Evolutionary conservation across 53 echinoderm and acorn worm species (phyloP), one percentile per base, ranked within the genome.

Genomic region (Apostichopus leukothele): DNA sequence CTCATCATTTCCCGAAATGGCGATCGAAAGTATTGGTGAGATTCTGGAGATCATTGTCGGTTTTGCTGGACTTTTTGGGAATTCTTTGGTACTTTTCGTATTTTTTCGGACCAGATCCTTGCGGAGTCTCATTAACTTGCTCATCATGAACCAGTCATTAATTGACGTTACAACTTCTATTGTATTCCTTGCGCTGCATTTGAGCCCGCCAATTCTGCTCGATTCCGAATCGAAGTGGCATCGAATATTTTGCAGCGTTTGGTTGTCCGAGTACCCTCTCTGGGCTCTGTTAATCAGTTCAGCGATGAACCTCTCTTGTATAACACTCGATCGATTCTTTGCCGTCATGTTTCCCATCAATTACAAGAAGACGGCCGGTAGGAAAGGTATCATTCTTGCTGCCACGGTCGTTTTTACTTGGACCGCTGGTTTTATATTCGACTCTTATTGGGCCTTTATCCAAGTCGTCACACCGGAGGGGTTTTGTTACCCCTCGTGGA

Each of bases 111-210:
- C 86, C 60, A 96, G 92, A 76, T 92, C 96, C 0, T 90, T 94
- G 16, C 90, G 96, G 51, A 93, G 90, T 88, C 89, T 96, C 71
- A 91, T 94, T 85, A 94, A 96, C 76, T 88, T 95, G 27, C 95
- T 94, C 90, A 96, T 96, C 90, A 94, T 96, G 10, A 96, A 96
- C 76, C 96, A 96, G 60, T 93, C 96, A 14, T 50, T 96, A 61
- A 96, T 96, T 76, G 96, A 96, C 53, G 89, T 96, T 75, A 91
- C 91, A 5, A 94, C 92, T 21, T 96, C 96, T 0, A 4, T 92
- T 16, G 94, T 95, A 4, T 96, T 93, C 53, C 76, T 96, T 19
- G 79, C 93, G 59, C 90, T 94, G 21, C 91, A 92, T 66, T 88
- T 94, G 16, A 88, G 92, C 5, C 96, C 96, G 4, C 83, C 21